Evolutionary conservation across 2,888 invertebrate genomes (phyloP), one percentile per base, ranked within the genome.

Genomic region (Agrenia bidenticulata): DNA sequence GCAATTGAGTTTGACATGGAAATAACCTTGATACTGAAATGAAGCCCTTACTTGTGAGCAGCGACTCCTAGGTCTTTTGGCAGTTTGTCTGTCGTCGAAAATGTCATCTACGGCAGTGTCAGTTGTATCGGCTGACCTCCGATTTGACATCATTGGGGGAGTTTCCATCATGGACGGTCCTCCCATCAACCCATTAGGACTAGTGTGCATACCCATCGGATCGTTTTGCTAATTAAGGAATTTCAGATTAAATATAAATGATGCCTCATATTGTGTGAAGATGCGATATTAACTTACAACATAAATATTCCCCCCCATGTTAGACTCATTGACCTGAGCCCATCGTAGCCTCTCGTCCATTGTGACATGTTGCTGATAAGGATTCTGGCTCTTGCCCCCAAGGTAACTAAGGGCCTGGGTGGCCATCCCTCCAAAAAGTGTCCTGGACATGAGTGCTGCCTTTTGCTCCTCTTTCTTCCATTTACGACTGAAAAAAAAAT

Each of bases 391-490:
- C 23, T 70, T 76, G 11, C 88, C 85, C 63, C 87, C 84, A 45
- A 78, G 66, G 67, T 78, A 78, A 63, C 75, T 77, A 54, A 77
- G 73, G 15, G 76, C 77, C 11, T 83, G 83, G n/a, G 83, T 81
- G 1, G 89, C 88, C 88, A 92, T 90, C 78, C 92, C 92, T 72
- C 89, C 92, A 81, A 92, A 92, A 2, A 92, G 89, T 0, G 92
- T 92, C 0, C 84, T 85, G 0, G 85, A 76, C 69, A 78, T 76
- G 37, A 79, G 71, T 57, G 79, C 86, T 63, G 87, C 86, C 79
- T 93, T 94, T 78, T 93, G 92, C 64, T 80, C 79, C 77, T 94
- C 92, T 1, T 89, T 85, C 56, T 89, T 92, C 94, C 94, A 94
- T 75, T 90, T 86, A 54, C 93, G 90, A 75, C 94, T 91, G 80